Percentiles rank a stretch among this genome's conserved stretches.
Evolutionary conservation across 2,113 vertebrate species (phyloP).

Genomic region (Labeo rohita): DNA sequence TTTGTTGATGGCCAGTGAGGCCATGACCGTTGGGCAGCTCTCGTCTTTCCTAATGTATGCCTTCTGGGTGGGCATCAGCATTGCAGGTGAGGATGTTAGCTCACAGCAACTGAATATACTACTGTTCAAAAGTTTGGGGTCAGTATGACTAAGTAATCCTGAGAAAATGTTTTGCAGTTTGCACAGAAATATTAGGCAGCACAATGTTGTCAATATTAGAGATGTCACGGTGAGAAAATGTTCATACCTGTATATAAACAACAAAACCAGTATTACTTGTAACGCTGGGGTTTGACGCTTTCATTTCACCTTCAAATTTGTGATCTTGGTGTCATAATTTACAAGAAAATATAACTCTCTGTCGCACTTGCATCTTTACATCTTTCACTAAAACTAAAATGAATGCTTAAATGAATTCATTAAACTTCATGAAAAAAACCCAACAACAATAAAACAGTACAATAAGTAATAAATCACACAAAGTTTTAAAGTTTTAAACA

Average conservation of each 20-base stretch:
- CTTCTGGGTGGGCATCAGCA: slow-evolving; percentile 97
- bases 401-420: too few relatives aligned
- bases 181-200: not conserved
- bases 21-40: slow-evolving; percentile 95
- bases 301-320: not conserved
- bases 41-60: slow-evolving; percentile 98
- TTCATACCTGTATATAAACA: not conserved
- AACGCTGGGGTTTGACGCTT: not conserved
- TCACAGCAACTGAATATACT: not conserved
- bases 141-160: not conserved
- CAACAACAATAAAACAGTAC: too few relatives aligned
- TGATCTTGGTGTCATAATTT: too few relatives aligned
- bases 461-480: too few relatives aligned
- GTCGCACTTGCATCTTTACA: too few relatives aligned
- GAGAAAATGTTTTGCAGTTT: not conserved
- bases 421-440: too few relatives aligned
- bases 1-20: slow-evolving; percentile 86
- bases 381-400: too few relatives aligned
- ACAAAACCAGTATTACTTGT: not conserved
- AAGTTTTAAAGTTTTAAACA: not conserved
- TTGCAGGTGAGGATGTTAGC: slow-evolving; percentile 82
- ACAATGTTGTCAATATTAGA: not conserved
- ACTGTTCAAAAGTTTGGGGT: not conserved
- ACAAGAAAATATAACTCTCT: too few relatives aligned
- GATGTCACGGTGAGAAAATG: not conserved